Evolutionary conservation across 2,888 invertebrate species (phyloP).

Genomic region (Nudaria mundana): DNA sequence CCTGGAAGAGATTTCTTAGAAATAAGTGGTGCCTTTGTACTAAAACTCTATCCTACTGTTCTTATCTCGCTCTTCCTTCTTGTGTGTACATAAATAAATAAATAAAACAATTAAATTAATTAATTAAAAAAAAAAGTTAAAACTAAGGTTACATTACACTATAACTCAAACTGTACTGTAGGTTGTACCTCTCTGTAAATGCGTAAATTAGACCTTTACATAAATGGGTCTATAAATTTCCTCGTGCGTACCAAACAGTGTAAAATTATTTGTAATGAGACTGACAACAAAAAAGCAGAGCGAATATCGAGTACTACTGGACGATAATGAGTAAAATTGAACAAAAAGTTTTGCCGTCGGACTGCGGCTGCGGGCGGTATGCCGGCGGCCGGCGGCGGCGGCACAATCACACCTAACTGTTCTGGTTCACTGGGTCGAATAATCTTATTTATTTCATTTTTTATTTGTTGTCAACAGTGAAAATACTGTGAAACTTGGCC

Average conservation of each 20-base stretch:
- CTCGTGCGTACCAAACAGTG: background rate
- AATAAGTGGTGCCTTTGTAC: too few species aligned
- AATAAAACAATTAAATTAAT: too few species aligned
- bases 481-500: conserved; percentile 58
- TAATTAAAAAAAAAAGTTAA: too few species aligned
- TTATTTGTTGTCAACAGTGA: conserved; percentile 51
- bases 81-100: too few species aligned
- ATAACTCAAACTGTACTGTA: too few species aligned
- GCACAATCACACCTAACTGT: conserved; percentile 38
- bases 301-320: conserved; percentile 20
- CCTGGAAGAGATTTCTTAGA: too few species aligned
- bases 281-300: conserved; percentile 7
- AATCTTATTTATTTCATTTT: conserved; percentile 55
- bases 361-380: conserved; percentile 41
- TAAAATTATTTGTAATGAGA: background rate
- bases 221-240: too few species aligned
- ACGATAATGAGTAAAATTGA: conserved; percentile 45
- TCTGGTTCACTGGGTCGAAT: conserved; percentile 72
- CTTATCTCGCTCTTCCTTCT: too few species aligned
- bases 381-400: conserved; percentile 38
- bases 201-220: too few species aligned
- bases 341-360: conserved; percentile 52
- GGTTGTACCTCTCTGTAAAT: too few species aligned
- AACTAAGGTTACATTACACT: too few species aligned
- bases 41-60: too few species aligned